phyloP scores from a whole-genome alignment of 2,888 invertebrate genomes.

The Atherix ibis region DNA sequence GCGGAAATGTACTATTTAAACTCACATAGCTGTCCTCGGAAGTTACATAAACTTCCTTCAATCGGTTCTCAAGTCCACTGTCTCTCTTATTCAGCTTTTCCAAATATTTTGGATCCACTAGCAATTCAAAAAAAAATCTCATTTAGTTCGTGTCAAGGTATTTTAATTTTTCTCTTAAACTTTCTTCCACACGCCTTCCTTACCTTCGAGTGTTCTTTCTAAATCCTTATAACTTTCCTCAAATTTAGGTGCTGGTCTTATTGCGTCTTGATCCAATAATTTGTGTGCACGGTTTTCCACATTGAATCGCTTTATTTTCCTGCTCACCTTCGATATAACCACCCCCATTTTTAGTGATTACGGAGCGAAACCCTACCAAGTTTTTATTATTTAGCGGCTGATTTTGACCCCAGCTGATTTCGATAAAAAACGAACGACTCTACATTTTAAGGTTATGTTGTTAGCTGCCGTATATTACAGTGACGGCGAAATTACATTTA shows the following conservation, averaged over 20 bases:
- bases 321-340: constrained; percentile 40
- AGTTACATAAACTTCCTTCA: constrained; percentile 59
- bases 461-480: no score
- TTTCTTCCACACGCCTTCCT: no score
- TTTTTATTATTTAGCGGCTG: no score
- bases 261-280: constrained; percentile 45
- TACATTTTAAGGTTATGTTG: no score
- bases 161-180: no score
- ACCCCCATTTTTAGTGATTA: constrained; percentile 42
- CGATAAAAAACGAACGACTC: no score
- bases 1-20: constrained; percentile 13
- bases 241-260: constrained; percentile 52
- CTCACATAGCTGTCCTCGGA: constrained; percentile 43
- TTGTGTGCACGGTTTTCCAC: constrained; percentile 61
- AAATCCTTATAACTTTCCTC: constrained; percentile 44
- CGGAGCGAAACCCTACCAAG: no score
- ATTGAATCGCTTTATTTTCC: constrained; percentile 52
- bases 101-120: constrained; percentile 42
- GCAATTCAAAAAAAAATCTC: background rate
- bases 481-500: no score
- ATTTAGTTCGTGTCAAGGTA: no score
- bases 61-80: constrained; percentile 40
- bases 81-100: constrained; percentile 48
- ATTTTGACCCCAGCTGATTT: no score
- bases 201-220: constrained; percentile 42